Evolutionary conservation across 2,113 vertebrate species (phyloP), one percentile per base, ranked within the genome.

Genomic region (Lamprotornis superbus): DNA sequence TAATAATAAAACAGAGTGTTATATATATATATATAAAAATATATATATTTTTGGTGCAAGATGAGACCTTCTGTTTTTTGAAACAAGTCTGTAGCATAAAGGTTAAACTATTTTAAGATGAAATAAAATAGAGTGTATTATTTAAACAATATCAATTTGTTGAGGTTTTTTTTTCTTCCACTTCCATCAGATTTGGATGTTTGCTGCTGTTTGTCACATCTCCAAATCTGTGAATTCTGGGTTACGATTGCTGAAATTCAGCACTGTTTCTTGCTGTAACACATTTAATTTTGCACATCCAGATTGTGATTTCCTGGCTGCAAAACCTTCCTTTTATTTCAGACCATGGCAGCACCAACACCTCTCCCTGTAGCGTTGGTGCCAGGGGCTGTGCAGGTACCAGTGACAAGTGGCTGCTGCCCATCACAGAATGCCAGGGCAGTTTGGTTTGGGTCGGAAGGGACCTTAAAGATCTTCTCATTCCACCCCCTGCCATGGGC

Each of bases 41-140:
- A 96, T 95, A 97, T 96, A 97, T 98, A 96, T 98, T 98, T 98
- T 98, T 98, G 98, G 98, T 98, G 98, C 98, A 98, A 98, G 97
- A 98, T 97, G 96, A 99, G 98, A 98, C 97, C 98, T 98, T 98
- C 98, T 98, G 98, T 74, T 89, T 98, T 98, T 99, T 99, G 98
- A 98, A 99, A 99, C 97, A 97, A 98, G 98, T 99, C 98, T 99
- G 98, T 99, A 99, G 99, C 98, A 99, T 98, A 99, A 99, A 99
- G 98, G 98, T 98, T 98, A 97, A 99, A 98, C 98, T 99, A 99
- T 99, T 99, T 99, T 99, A 98, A 99, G 98, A 98, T 77, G 87
- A 98, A 99, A 99, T 99, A 96, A 97, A 97, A 99, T 98, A 98
- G 97, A 98, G 98, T 99, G 98, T 98, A 98, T 98, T 99, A 98